Evolutionary conservation across 2,113 vertebrate genomes (phyloP).

Genomic region (Chinchilla lanigera): DNA sequence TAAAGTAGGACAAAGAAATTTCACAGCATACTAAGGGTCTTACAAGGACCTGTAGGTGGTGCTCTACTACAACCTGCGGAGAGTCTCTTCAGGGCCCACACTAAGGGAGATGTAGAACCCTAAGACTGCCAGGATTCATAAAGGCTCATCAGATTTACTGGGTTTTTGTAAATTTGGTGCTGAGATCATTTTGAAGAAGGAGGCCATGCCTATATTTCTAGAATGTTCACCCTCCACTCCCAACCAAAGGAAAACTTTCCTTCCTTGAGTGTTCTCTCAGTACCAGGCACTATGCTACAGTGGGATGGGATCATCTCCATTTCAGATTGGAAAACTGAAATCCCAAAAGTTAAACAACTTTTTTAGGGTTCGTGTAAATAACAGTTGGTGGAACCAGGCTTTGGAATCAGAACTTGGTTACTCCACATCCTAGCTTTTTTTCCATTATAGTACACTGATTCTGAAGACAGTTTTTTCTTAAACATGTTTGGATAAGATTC

Average conservation of each 20-base stretch:
- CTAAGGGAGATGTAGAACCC: background rate
- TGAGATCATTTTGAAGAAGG: background rate
- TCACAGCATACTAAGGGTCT: background rate
- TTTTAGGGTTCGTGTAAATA: background rate
- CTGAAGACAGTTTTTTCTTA: background rate
- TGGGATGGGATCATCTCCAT: background rate
- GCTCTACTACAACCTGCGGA: background rate
- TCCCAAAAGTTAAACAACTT: background rate
- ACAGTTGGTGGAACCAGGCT: background rate
- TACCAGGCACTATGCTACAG: background rate
- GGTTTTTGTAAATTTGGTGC: conserved; percentile 25
- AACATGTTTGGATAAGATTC: background rate
- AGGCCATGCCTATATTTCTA: conserved; percentile 9
- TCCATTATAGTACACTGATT: background rate
- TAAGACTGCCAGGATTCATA: background rate
- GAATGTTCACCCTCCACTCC: background rate
- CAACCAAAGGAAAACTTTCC: background rate
- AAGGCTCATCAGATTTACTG: background rate
- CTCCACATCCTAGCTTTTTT: background rate
- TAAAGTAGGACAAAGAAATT: background rate
- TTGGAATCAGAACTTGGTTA: background rate
- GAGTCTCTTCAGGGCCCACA: background rate
- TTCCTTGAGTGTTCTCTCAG: background rate
- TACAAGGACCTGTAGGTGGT: background rate
- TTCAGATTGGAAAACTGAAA: background rate